Conservation (phyloP, 2,888 invertebrate species). For the Scaptomyza reducta region DNA sequence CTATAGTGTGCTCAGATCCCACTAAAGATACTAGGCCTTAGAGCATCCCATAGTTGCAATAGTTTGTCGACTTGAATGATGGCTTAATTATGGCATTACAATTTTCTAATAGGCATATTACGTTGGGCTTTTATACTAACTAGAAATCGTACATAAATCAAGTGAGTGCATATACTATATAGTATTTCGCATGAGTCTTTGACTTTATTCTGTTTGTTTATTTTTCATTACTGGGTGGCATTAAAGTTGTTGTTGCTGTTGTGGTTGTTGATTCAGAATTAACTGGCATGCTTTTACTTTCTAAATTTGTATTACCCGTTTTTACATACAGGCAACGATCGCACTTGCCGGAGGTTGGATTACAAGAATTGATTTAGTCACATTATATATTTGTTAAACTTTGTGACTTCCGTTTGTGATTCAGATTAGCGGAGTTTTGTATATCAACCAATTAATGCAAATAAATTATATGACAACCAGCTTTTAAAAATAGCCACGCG, state of each 20-base stretch:
- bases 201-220: constrained; percentile 14
- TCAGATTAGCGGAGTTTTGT: constrained; percentile 44
- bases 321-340: constrained; percentile 39
- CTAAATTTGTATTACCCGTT: constrained; percentile 73
- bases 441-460: constrained; percentile 62
- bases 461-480: constrained; percentile 67
- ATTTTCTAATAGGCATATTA: constrained; percentile 36
- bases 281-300: constrained; percentile 69
- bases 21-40: background rate
- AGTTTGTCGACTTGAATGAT: constrained; percentile 19
- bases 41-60: constrained; percentile 30
- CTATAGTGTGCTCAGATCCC: background rate
- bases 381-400: constrained; percentile 22
- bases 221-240: constrained; percentile 18
- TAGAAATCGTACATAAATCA: constrained; percentile 60
- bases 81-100: constrained; percentile 55
- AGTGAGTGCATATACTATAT: constrained; percentile 42
- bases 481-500: constrained; percentile 68
- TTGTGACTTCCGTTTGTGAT: constrained; percentile 58
- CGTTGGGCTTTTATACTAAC: constrained; percentile 17
- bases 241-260: constrained; percentile 4
- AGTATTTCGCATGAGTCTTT: constrained; percentile 52
- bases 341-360: constrained; percentile 19
- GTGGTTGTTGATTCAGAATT: constrained; percentile 47
- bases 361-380: constrained; percentile 69